Percentiles rank a stretch among this genome's conserved stretches.
Evolutionary conservation across 1,140 invertebrate species (phyloP).

Genomic region (Listronotus bonariensis): DNA sequence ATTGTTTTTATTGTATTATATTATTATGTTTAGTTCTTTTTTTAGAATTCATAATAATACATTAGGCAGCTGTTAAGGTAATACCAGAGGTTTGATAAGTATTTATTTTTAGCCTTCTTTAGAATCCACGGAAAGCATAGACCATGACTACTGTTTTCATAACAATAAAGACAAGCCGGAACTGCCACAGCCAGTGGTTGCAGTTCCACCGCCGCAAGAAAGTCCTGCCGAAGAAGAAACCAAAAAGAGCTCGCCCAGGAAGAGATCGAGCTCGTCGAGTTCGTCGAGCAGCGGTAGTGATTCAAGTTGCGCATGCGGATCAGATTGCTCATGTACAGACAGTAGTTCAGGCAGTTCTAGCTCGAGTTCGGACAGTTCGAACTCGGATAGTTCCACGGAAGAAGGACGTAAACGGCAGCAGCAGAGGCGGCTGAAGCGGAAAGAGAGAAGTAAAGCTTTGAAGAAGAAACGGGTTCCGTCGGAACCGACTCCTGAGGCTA

Average conservation of each 20-base stretch:
- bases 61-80: too few relatives aligned
- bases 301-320: constrained; percentile 76
- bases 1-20: too few relatives aligned
- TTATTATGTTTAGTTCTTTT: too few relatives aligned
- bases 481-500: background rate
- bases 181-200: constrained; percentile 6
- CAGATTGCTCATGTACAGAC: constrained; percentile 76
- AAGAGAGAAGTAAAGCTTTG: constrained; percentile 56
- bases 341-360: constrained; percentile 61
- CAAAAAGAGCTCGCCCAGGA: constrained; percentile 23
- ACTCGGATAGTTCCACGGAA: constrained; percentile 68
- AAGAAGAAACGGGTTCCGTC: constrained; percentile 34
- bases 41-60: too few relatives aligned
- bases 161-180: constrained; percentile 19
- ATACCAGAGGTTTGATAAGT: too few relatives aligned
- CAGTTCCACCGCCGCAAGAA: constrained; percentile 3
- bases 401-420: constrained; percentile 56
- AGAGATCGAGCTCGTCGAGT: constrained; percentile 58
- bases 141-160: constrained; percentile 68
- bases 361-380: constrained; percentile 71
- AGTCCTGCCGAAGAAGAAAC: background rate
- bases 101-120: constrained; percentile 48
- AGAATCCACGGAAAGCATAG: constrained; percentile 50
- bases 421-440: constrained; percentile 55
- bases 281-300: constrained; percentile 76